A percentile compares a stretch with the other conserved stretches of the same genome.
phyloP scores from a whole-genome alignment of 2,888 invertebrate species.

The Pristionchus entomophagus region DNA sequence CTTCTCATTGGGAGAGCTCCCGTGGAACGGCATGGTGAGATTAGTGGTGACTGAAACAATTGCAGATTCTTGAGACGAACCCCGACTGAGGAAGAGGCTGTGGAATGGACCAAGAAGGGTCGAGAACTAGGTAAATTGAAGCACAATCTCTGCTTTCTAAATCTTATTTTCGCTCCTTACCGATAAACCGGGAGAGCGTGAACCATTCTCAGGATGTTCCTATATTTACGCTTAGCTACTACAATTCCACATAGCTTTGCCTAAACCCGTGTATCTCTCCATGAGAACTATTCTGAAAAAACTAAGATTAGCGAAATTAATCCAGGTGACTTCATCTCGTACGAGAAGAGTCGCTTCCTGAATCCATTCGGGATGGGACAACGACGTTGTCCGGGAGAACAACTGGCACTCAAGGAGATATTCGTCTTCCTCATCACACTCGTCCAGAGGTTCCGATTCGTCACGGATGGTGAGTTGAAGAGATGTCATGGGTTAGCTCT shows the following conservation, averaged over 20 bases:
- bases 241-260: no score
- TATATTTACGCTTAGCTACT: no score
- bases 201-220: no score
- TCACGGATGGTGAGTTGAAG: constrained; percentile 40
- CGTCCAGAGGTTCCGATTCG: constrained; percentile 67
- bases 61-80: constrained; percentile 25
- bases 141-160: no score
- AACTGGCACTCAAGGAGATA: constrained; percentile 66
- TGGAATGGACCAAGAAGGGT: background rate
- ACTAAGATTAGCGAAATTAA: no score
- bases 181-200: no score
- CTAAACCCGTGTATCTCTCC: no score
- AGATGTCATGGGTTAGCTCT: no score
- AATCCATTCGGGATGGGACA: constrained; percentile 61
- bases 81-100: background rate
- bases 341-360: constrained; percentile 12
- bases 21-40: background rate
- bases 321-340: constrained; percentile 11
- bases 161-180: no score
- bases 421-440: constrained; percentile 65
- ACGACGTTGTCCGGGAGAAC: constrained; percentile 64
- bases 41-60: background rate
- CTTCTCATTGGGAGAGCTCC: background rate
- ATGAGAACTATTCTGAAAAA: no score
- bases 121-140: no score